Percentiles rank a stretch among this genome's conserved stretches.
phyloP scores from a whole-genome alignment of 2,113 vertebrate species.

The Melanocharis versteri region DNA sequence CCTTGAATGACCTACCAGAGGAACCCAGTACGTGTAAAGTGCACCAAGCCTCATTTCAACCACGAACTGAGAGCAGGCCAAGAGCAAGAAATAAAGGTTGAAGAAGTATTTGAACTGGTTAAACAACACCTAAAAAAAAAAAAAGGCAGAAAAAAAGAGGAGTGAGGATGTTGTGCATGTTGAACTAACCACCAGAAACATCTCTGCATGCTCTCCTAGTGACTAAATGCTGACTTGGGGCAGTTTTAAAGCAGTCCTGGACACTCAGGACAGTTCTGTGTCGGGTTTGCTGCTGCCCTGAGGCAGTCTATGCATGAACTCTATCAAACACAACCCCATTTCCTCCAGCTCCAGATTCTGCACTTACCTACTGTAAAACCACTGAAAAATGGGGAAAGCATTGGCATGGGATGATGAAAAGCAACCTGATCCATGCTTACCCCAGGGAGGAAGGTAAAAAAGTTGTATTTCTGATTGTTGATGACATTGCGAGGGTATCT shows the following conservation, averaged over 20 bases:
- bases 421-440: conserved; percentile 56
- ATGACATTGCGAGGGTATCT: conserved; percentile 95
- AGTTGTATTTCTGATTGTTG: conserved; percentile 99
- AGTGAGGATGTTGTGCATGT: not conserved
- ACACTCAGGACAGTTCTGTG: not conserved
- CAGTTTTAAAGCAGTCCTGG: not conserved
- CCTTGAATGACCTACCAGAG: conserved; percentile 82
- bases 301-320: not conserved
- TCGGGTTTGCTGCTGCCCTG: not conserved
- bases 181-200: not conserved
- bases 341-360: not conserved
- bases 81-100: conserved; percentile 94
- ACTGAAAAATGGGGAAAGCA: not conserved
- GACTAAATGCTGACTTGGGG: not conserved
- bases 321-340: not conserved
- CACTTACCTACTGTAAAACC: conserved; percentile 18
- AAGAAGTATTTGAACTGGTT: conserved; percentile 99
- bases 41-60: conserved; percentile 90
- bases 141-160: not conserved
- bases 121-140: conserved; percentile 83
- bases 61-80: conserved; percentile 97
- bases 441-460: conserved; percentile 94
- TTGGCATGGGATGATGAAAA: not conserved
- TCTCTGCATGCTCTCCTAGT: not conserved
- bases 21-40: conserved; percentile 98